Evolutionary conservation across 2,113 vertebrate species (phyloP).

Genomic region (Hiodon tergisus): DNA sequence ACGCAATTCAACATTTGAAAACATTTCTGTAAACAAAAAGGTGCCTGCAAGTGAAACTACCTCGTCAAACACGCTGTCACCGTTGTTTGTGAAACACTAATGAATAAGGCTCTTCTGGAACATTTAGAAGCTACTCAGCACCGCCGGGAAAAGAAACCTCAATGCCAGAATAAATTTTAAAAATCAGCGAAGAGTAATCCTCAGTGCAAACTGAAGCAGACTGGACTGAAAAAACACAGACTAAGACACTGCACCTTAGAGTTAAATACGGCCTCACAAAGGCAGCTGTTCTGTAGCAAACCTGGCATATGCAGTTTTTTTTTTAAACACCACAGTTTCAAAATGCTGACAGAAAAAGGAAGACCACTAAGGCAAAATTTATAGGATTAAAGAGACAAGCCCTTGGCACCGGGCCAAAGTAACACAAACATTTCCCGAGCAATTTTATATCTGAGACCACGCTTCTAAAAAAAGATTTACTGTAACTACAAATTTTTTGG

Average conservation of each 20-base stretch:
- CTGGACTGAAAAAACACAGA: neutral
- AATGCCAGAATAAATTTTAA: no score
- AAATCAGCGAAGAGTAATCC: no score
- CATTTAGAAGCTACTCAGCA: no score
- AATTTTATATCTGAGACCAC: conserved; percentile 8
- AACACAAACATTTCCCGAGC: neutral
- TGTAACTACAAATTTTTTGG: neutral
- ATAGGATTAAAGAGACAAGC: neutral
- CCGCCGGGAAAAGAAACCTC: no score
- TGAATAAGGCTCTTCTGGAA: no score
- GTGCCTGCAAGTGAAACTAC: no score
- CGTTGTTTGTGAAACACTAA: no score
- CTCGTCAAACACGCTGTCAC: no score
- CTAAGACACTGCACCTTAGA: neutral
- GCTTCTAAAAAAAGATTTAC: conserved; percentile 2
- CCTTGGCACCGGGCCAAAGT: neutral
- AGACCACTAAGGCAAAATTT: neutral
- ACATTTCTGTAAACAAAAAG: no score
- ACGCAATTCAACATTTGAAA: no score
- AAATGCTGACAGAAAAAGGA: neutral
- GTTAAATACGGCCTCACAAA: neutral
- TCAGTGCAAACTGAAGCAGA: neutral
- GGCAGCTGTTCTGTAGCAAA: neutral
- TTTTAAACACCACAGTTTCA: neutral
- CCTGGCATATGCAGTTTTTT: neutral